Conservation (phyloP, 2,888 invertebrate genomes). For the Brachyptera putata region DNA sequence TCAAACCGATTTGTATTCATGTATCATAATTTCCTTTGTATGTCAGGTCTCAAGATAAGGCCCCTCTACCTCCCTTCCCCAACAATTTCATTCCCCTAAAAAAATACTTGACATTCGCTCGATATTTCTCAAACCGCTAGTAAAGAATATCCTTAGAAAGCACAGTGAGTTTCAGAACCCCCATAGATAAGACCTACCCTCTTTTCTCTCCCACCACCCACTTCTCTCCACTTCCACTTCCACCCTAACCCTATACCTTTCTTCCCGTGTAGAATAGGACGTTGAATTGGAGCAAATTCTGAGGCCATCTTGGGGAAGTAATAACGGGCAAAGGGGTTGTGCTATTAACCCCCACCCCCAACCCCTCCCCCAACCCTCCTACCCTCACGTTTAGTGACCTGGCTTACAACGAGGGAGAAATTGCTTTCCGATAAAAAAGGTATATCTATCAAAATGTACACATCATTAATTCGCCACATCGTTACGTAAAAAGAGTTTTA, state of each 20-base stretch:
- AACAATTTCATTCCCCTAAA: too few relatives aligned
- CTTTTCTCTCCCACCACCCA: not conserved
- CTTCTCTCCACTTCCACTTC: not conserved
- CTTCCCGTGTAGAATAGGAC: not conserved
- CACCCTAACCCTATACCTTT: not conserved
- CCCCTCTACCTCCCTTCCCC: too few relatives aligned
- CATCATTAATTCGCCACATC: conserved; percentile 13
- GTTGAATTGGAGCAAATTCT: conserved; percentile 34
- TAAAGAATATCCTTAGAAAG: not conserved
- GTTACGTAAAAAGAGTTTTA: not conserved
- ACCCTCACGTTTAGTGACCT: conserved; percentile 18
- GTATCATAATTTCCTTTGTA: too few relatives aligned
- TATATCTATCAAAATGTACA: conserved; percentile 4
- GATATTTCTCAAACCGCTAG: conserved; percentile 8
- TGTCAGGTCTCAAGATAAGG: not conserved
- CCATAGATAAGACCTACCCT: conserved; percentile 1
- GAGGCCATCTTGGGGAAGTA: conserved; percentile 29
- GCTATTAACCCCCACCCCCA: conserved; percentile 16
- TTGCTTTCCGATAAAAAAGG: conserved; percentile 28
- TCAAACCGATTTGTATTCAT: too few relatives aligned
- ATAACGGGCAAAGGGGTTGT: conserved; percentile 23
- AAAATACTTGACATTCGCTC: too few relatives aligned
- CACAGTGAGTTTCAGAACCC: not conserved
- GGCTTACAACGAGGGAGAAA: conserved; percentile 23
- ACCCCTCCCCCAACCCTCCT: not conserved